Percentiles rank a stretch among this genome's conserved stretches.
Conservation (phyloP, 2,113 vertebrate species). For the Acanthisitta chloris region DNA sequence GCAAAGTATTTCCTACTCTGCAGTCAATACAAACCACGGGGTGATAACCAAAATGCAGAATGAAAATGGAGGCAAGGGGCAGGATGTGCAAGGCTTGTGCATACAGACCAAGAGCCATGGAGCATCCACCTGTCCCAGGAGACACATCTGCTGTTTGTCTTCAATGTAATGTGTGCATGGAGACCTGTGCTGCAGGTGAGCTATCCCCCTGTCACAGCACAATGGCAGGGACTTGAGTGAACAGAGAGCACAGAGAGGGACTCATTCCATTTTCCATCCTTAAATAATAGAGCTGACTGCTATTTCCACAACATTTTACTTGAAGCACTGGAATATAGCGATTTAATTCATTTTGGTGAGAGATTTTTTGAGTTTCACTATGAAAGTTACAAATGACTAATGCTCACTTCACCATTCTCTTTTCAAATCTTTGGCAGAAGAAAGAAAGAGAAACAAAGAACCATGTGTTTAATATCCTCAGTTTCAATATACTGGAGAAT, state of each 20-base stretch:
- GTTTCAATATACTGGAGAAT: neutral
- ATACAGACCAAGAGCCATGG: neutral
- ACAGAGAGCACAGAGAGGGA: neutral
- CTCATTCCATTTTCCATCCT: neutral
- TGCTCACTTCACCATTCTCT: neutral
- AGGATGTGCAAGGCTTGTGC: neutral
- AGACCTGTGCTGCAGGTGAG: neutral
- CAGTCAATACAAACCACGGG: neutral
- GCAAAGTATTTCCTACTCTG: neutral
- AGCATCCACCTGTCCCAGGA: neutral
- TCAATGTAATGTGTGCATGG: fast-evolving
- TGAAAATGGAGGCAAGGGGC: neutral
- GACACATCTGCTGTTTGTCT: neutral
- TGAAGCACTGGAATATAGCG: neutral
- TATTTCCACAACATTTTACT: neutral
- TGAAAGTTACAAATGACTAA: neutral
- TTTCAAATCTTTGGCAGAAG: neutral
- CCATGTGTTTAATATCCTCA: neutral
- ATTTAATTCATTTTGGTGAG: neutral
- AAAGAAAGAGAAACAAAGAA: neutral
- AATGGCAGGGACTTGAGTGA: neutral
- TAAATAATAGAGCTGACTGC: neutral
- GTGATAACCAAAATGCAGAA: neutral
- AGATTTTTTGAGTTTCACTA: neutral
- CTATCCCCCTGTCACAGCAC: fast-evolving